Percentiles rank a stretch among this genome's conserved stretches.
phyloP scores from a whole-genome alignment of 1,140 invertebrate genomes.

The Heliconius hermathena region DNA sequence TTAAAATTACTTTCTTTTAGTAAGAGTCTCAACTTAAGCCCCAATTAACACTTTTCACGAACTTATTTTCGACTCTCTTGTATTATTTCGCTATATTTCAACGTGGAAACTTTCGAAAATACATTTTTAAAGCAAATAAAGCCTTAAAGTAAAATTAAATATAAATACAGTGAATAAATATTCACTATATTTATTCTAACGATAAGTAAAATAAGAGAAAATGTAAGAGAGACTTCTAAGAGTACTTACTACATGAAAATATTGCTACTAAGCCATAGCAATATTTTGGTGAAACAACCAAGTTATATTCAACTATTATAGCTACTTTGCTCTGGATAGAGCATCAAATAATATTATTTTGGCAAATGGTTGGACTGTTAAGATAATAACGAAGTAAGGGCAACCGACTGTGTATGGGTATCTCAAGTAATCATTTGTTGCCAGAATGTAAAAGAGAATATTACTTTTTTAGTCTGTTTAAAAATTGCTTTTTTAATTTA shows the following conservation, averaged over 20 bases:
- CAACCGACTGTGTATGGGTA: constrained; percentile 15
- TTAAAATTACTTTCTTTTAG: constrained; percentile 1
- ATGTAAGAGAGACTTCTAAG: background rate
- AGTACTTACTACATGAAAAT: background rate
- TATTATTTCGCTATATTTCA: constrained; percentile 2
- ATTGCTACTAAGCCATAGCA: background rate
- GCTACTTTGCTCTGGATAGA: background rate
- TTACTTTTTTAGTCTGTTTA: too few species aligned
- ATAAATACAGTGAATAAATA: too few species aligned
- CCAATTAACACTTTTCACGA: constrained; percentile 2
- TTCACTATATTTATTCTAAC: background rate
- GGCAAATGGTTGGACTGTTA: constrained; percentile 22
- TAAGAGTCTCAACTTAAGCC: constrained; percentile 6
- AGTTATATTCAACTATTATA: background rate
- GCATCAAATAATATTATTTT: constrained; percentile 37
- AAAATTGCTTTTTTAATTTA: too few species aligned
- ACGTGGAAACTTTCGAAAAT: background rate
- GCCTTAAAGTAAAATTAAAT: background rate
- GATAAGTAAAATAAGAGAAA: background rate
- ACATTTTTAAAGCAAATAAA: background rate
- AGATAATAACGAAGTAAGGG: constrained; percentile 26
- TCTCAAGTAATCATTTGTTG: constrained; percentile 27
- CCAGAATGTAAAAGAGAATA: background rate
- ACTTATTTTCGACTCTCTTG: background rate
- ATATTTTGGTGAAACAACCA: background rate